Base-by-base conservation (phyloP, 2,797 vertebrate genomes). In the Pantherophis vulpinus region DNA sequence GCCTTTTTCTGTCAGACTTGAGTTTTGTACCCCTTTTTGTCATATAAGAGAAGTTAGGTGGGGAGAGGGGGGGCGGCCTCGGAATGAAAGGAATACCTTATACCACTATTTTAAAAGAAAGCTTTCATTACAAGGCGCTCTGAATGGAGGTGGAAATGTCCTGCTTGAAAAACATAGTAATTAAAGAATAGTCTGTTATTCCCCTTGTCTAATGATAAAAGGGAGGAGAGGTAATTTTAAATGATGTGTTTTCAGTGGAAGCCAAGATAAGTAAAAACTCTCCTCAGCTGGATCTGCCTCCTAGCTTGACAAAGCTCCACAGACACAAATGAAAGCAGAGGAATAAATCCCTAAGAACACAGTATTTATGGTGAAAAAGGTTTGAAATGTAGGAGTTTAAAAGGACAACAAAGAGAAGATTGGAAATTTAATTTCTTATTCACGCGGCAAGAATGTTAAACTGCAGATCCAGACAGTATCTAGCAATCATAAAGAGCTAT, bases 231-330 rank as follows among this genome's bases (percentile, higher is more conserved):
- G 61, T 91, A 93, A 93, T 87, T 93, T n/a, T 66, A 91, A 95
- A 93, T 91, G 91, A 87, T 93, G 89, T 58, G 66, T 91, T 94
- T 94, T 27, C 23, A 23, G 6, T 55, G 93, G 91, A 92, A 51
- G 14, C 20, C 54, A 91, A 92, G 90, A 96, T 96, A 93, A 93
- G 86, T 95, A 63, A n/a, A 92, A 88, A 91, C 60, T 51, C 10
- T 10, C 87, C 91, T 94, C 94, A 92, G 66, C 42, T 0, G 32
- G 89, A 94, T 86, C n/a, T 91, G 58, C 47, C n/a, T 96, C 88
- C 29, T 91, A 0, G 0, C 54, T 94, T 92, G 79, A 93, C 74
- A 51, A 86, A 70, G 61, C 91, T 93, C 27, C 8, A 12, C 66
- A 89, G 23, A 70, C 6, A 92, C 56, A 90, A 60, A 91, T 23